Conservation (phyloP, 1,140 invertebrate species). For the Apolygus lucorum region DNA sequence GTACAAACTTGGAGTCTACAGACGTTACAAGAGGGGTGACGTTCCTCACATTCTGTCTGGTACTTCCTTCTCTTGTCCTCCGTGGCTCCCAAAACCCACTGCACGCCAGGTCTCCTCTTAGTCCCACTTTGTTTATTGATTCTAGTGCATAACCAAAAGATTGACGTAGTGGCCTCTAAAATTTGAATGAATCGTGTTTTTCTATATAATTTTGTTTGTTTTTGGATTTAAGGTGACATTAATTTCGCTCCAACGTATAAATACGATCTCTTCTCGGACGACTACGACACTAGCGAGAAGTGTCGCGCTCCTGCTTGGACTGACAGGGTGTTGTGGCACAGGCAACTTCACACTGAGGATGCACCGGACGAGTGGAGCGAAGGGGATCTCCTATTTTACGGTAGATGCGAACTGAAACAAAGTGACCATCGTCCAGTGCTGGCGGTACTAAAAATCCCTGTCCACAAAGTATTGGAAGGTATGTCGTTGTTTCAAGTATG, state of each 20-base stretch:
- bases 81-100: too few relatives aligned
- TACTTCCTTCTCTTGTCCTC: too few relatives aligned
- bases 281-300: conserved; percentile 99
- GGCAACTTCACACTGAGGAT: conserved; percentile 54
- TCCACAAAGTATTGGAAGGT: conserved; percentile 63
- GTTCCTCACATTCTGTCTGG: too few relatives aligned
- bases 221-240: conserved; percentile 42
- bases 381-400: conserved; percentile 81
- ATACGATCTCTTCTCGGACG: conserved; percentile 97
- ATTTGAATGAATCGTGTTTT: too few relatives aligned
- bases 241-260: conserved; percentile 97
- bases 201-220: too few relatives aligned
- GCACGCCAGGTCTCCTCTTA: too few relatives aligned
- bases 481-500: conserved; percentile 35
- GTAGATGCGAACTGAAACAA: conserved; percentile 88
- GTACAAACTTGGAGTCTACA: too few relatives aligned
- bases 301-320: conserved; percentile 95
- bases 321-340: conserved; percentile 86
- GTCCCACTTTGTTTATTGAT: too few relatives aligned
- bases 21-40: too few relatives aligned
- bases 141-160: too few relatives aligned
- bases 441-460: conserved; percentile 79
- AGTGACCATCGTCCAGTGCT: conserved; percentile 96
- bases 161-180: too few relatives aligned
- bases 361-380: conserved; percentile 53